These are phyloP conservation scores for Atethmia centrago DNA, from an alignment of 2,888 invertebrate genomes.

Conservation along the genomic window DNA sequence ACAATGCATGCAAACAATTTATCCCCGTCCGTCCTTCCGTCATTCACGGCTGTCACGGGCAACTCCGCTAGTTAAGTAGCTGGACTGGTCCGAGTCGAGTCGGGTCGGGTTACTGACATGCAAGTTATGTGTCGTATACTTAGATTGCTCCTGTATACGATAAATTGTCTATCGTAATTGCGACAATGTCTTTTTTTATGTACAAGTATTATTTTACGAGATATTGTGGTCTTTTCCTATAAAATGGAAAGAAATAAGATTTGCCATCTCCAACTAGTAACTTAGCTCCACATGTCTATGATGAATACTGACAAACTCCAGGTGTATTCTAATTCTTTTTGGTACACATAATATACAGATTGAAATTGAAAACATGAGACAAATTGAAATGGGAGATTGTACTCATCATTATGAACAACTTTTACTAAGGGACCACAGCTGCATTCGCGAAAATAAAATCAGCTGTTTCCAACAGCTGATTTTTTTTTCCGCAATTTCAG, in stretches of 20 bases:
- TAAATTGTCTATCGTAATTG: constrained; percentile 43
- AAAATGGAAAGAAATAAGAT: background rate
- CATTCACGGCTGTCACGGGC: constrained; percentile 52
- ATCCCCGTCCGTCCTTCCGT: constrained; percentile 63
- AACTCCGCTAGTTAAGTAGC: constrained; percentile 45
- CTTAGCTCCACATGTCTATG: background rate
- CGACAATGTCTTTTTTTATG: constrained; percentile 10
- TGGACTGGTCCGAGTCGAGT: constrained; percentile 33
- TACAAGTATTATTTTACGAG: background rate
- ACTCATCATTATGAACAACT: too few species aligned
- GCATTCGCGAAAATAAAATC: too few species aligned
- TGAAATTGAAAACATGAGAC: too few species aligned
- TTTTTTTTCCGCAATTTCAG: too few species aligned
- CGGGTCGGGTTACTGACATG: constrained; percentile 63
- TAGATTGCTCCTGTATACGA: constrained; percentile 45
- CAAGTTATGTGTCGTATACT: constrained; percentile 60
- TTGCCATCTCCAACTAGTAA: background rate
- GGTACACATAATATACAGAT: background rate
- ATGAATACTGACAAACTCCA: background rate
- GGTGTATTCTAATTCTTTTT: background rate
- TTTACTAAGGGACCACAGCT: too few species aligned
- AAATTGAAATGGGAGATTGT: too few species aligned
- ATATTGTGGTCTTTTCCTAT: background rate
- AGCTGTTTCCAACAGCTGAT: too few species aligned
- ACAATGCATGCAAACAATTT: constrained; percentile 43